phyloP scores from a whole-genome alignment of 2,113 vertebrate genomes.

The Daubentonia madagascariensis region DNA sequence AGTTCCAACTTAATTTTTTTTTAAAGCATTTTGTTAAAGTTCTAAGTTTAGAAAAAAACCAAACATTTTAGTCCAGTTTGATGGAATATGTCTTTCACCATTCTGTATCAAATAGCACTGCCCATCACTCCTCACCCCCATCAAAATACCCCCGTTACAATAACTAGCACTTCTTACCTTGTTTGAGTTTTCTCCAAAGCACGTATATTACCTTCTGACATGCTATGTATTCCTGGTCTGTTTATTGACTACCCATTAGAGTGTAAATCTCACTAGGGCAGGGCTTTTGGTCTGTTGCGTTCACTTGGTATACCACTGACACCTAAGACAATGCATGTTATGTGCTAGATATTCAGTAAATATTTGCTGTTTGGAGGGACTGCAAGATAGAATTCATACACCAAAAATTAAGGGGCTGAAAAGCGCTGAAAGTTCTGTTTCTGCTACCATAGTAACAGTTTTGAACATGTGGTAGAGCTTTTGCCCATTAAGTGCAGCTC shows the following conservation, averaged over 20 bases:
- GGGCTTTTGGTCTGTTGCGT: background rate
- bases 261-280: too few species aligned
- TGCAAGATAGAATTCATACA: background rate
- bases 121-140: accelerated
- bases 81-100: background rate
- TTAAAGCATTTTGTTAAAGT: background rate
- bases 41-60: background rate
- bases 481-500: background rate
- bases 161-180: background rate
- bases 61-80: background rate
- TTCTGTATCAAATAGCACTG: background rate
- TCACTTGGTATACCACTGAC: background rate
- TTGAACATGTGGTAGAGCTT: background rate
- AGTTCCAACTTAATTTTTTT: background rate
- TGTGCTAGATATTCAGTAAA: background rate
- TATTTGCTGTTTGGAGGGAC: background rate
- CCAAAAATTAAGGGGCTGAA: background rate
- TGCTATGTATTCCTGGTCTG: background rate
- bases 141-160: background rate
- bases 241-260: background rate
- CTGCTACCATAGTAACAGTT: background rate
- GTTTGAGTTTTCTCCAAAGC: background rate
- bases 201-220: background rate
- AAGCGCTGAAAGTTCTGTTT: background rate
- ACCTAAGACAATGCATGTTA: too few species aligned